Evolutionary conservation across 1,140 invertebrate genomes (phyloP).

Genomic region (Apis florea): DNA sequence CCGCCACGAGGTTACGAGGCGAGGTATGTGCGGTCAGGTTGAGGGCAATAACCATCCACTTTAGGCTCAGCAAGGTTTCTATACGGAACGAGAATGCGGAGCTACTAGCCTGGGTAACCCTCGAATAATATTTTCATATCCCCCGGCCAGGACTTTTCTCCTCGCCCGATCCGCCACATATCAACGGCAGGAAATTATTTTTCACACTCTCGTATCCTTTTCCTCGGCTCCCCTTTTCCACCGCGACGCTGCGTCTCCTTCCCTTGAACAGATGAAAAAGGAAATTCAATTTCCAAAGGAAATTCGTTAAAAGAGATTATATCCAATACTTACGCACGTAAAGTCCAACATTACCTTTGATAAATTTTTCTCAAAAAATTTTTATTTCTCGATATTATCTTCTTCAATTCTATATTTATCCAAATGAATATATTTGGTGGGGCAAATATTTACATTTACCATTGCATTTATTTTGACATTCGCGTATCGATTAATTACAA

Average conservation of each 20-base stretch:
- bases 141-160: conserved; percentile 59
- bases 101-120: conserved; percentile 68
- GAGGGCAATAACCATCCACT: conserved; percentile 55
- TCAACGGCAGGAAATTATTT: conserved; percentile 78
- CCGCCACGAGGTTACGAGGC: conserved; percentile 23
- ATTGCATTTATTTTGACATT: no score
- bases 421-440: no score
- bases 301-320: no score
- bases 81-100: conserved; percentile 45
- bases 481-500: no score
- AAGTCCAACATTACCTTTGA: no score
- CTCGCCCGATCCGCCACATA: conserved; percentile 70
- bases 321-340: no score
- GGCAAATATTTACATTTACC: no score
- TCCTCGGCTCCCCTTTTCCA: neutral
- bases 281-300: neutral
- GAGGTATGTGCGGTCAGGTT: conserved; percentile 42
- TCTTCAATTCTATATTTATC: neutral
- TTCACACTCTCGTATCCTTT: conserved; percentile 71
- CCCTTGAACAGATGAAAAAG: neutral
- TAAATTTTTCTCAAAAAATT: no score
- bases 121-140: conserved; percentile 79
- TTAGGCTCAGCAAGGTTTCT: conserved; percentile 38
- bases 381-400: no score
- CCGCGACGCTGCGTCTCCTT: neutral